Evolutionary conservation across 2,113 vertebrate genomes (phyloP), one percentile per base, ranked within the genome.

Genomic region (Ochotona princeps): DNA sequence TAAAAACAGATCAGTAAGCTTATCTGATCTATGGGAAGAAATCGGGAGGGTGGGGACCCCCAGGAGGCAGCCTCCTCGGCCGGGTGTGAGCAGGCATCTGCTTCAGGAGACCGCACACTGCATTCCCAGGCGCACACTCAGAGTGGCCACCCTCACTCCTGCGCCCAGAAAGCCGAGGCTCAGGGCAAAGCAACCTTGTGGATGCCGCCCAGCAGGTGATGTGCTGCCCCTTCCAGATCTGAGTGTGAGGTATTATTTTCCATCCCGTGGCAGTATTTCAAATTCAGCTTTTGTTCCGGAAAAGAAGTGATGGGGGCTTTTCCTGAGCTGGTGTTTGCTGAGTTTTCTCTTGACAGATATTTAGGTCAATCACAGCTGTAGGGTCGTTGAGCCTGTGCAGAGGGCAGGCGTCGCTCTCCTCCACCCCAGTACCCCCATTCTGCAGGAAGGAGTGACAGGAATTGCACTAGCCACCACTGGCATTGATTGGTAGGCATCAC

Each of bases 101-200:
- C 49, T 83, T 69, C 11, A 54, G 0, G 14, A 81, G 5, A 73
- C 51, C 10, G 8, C 26, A 4, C n/a, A 7, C 26, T 73, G 20
- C 15, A 1, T 11, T 61, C 32, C 51, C 32, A 86, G 18, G 69
- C 79, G 63, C 28, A 20, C 23, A 30, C 4, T 18, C 18, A 54
- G 21, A 35, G 8, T 54, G 74, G 80, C 18, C 35, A 65, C 72
- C 7, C 13, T 83, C 30, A n/a, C 74, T 69, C 86, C 60, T 11
- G 32, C 82, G 7, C 61, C 8, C 69, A 96, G 44, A 95, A 90
- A 80, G 13, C 81, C 28, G 66, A 32, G 15, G 17, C 44, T 63
- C 15, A 54, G 6, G 69, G 49, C 35, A 83, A 67, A 70, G 20
- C 8, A 70, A 66, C 32, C 51, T 85, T 94, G 51, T 20, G 76